Conservation (phyloP, 2,888 invertebrate genomes). For the Macrosiphum euphorbiae region DNA sequence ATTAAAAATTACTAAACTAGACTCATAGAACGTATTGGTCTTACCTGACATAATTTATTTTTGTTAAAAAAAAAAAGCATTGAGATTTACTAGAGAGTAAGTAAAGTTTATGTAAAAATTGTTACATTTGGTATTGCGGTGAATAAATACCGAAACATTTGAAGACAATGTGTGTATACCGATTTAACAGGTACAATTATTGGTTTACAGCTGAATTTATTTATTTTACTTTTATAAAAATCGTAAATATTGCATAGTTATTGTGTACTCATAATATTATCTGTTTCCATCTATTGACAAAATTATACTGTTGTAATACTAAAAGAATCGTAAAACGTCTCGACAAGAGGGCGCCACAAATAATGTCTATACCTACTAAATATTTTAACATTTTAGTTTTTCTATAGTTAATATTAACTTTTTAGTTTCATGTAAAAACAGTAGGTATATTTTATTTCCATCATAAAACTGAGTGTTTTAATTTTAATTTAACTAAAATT, state of each 20-base stretch:
- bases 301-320: not conserved
- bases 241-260: not conserved
- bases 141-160: not conserved
- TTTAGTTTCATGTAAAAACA: not conserved
- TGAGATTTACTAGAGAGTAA: no score
- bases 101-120: no score
- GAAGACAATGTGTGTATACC: not conserved
- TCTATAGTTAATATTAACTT: not conserved
- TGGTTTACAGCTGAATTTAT: not conserved
- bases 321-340: not conserved
- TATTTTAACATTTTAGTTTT: not conserved
- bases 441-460: not conserved
- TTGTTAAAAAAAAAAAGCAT: no score
- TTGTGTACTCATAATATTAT: not conserved
- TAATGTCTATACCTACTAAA: not conserved
- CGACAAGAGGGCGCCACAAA: conserved; percentile 32
- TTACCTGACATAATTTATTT: no score
- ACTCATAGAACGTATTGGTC: no score
- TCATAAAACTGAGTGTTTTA: no score
- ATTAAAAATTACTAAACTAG: no score
- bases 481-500: not conserved
- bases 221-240: not conserved
- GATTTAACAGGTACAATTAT: no score
- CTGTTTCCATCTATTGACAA: not conserved
- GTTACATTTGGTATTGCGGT: not conserved